Base-by-base conservation (phyloP, 1,140 invertebrate species). In the Drosophila athabasca region DNA sequence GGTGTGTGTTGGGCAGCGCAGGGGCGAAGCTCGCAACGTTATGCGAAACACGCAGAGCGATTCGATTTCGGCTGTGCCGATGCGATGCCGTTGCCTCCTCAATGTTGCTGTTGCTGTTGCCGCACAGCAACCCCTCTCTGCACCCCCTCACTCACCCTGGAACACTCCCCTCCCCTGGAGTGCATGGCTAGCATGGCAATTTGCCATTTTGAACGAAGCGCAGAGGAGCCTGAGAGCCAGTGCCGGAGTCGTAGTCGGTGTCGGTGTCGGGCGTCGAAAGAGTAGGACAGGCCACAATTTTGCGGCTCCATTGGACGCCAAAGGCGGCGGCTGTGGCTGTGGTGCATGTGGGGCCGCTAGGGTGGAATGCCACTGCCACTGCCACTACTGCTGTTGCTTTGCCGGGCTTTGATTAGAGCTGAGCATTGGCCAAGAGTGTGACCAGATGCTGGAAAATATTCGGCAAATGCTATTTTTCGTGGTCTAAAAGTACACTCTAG, bases 301-400 rank as follows among this genome's bases (percentile, higher is more conserved):
- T 88, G 82, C 70, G 82, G 82, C 82, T 88, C 87, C 79, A 85
- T 87, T 85, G 83, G 82, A 85, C 81, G 81, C 82, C 78, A 87
- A 77, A 81, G 78, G 73, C 77, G 65, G 66, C 62, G 61, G 72
- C 71, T 70, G 43, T 53, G 61, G 72, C 71, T 70, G 43, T 53
- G 26, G 65, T 48, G 49, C 17, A 43, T 48, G 49, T 53, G 64
- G 67, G 26, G 31, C 43, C 48, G 43, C 53, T 54, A 45, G 52
- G 41, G 11, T 31, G 29, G 53, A 35, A 26, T 50, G 9, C 31
- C 31, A 35, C 31, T 35, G 31, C 31, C 9, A 1, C 9, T 1
- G 31, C 31, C 1, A 1, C 17, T 19, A 1, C 17, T 19, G 17
- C 17, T 19, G 17, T 1, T 19, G 17, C 17, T 19, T 19, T 19